Evolutionary conservation across 2,113 vertebrate species (phyloP).

Genomic region (Coregonus clupeaformis): DNA sequence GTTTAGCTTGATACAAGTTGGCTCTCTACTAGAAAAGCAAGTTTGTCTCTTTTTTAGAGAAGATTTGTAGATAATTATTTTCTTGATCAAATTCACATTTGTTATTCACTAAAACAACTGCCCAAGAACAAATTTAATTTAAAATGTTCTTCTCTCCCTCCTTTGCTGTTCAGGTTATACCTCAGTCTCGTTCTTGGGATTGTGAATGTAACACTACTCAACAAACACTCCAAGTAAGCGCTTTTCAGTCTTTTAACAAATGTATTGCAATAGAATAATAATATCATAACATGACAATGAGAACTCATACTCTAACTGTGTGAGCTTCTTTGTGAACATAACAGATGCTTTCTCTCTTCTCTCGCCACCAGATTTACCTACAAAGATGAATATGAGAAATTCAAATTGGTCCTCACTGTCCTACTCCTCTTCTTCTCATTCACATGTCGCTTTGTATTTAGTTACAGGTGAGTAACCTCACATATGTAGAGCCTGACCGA

Average conservation of each 20-base stretch:
- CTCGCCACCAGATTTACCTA: conserved; percentile 85
- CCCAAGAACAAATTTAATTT: neutral
- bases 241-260: neutral
- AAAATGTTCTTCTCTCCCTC: neutral
- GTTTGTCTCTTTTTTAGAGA: no score
- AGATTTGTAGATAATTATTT: neutral
- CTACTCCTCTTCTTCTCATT: conserved; percentile 92
- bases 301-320: neutral
- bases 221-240: conserved; percentile 92
- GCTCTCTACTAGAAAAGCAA: no score
- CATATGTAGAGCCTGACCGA: neutral
- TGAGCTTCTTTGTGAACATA: neutral
- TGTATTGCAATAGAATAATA: neutral
- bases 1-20: no score
- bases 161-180: conserved; percentile 82
- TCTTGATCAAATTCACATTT: neutral
- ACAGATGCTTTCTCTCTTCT: neutral
- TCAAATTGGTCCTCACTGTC: conserved; percentile 93
- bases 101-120: no score
- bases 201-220: conserved; percentile 92
- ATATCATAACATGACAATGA: neutral
- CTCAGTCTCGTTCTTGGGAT: conserved; percentile 94
- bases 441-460: conserved; percentile 88
- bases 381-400: conserved; percentile 97
- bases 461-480: conserved; percentile 82